phyloP scores from a whole-genome alignment of 2,113 vertebrate genomes.

The Thalassarche chlororhynchos region DNA sequence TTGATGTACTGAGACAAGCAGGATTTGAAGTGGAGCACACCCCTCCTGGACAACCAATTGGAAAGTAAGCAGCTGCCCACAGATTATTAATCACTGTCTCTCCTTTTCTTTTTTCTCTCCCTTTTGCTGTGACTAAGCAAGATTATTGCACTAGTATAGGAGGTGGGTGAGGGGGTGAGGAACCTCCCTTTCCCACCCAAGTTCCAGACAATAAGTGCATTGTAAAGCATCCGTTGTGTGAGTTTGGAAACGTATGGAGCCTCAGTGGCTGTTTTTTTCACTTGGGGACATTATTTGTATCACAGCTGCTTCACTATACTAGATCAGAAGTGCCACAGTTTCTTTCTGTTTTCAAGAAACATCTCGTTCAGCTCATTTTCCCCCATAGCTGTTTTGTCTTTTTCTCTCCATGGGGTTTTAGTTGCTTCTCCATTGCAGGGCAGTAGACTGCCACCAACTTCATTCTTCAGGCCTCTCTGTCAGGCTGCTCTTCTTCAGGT shows the following conservation, averaged over 20 bases:
- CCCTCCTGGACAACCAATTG: slow-evolving; percentile 81
- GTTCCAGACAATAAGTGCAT: neutral
- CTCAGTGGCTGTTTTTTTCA: neutral
- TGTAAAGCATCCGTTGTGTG: neutral
- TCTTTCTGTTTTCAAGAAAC: neutral
- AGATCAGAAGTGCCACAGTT: neutral
- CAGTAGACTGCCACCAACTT: neutral
- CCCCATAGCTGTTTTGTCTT: neutral
- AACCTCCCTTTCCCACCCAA: neutral
- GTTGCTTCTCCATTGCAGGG: neutral
- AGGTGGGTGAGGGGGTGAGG: neutral
- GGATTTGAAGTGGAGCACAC: slow-evolving; percentile 94
- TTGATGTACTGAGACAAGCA: slow-evolving; percentile 92
- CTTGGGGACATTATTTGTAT: neutral
- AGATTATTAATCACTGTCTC: slow-evolving; percentile 10
- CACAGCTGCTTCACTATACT: neutral
- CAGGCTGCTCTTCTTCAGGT: neutral
- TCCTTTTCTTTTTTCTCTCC: neutral
- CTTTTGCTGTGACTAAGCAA: slow-evolving; percentile 12
- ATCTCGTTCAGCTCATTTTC: neutral
- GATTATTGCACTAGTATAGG: neutral
- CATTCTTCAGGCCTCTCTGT: neutral
- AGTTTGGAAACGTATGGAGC: neutral
- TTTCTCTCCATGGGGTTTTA: neutral
- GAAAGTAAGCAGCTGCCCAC: slow-evolving; percentile 80